These are phyloP conservation scores for Tetrax tetrax DNA, from an alignment of 2,113 vertebrate genomes.

Conservation along the genomic window DNA sequence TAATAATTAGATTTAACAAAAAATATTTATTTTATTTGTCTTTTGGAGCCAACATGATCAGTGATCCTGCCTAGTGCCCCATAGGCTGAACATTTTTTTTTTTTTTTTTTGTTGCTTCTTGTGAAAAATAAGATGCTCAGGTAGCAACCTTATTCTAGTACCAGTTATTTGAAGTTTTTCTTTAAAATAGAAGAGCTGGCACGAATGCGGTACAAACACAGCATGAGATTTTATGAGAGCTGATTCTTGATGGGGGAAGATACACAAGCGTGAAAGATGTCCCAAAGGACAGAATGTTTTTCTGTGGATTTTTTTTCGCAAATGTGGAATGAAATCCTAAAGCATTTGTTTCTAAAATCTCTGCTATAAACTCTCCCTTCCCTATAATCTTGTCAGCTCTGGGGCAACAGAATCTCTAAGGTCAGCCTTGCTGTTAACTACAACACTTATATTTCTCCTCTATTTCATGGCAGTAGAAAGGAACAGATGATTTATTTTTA, in stretches of 20 bases:
- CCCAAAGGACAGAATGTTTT: not conserved
- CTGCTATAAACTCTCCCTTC: conserved; percentile 33
- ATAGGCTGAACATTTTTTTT: not conserved
- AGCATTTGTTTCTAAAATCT: conserved; percentile 55
- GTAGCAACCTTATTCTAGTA: not conserved
- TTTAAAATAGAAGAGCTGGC: not conserved
- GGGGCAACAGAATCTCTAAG: conserved; percentile 38
- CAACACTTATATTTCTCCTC: not conserved
- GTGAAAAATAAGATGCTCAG: not conserved
- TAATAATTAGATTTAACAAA: not conserved
- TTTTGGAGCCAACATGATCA: not conserved
- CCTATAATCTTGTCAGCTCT: conserved; percentile 27
- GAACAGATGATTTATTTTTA: conserved; percentile 54
- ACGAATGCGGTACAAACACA: not conserved
- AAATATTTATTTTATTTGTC: not conserved
- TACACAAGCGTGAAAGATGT: not conserved
- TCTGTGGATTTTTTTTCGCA: not conserved
- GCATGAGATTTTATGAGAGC: not conserved
- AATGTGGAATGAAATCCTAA: conserved; percentile 18
- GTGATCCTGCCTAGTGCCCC: not conserved
- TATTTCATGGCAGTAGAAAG: not conserved
- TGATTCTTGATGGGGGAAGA: not conserved
- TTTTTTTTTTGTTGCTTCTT: not conserved
- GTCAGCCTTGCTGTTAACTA: conserved; percentile 30
- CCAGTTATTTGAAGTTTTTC: not conserved